Evolutionary conservation across 2,888 invertebrate genomes (phyloP).

Genomic region (Scrobipalpa costella): DNA sequence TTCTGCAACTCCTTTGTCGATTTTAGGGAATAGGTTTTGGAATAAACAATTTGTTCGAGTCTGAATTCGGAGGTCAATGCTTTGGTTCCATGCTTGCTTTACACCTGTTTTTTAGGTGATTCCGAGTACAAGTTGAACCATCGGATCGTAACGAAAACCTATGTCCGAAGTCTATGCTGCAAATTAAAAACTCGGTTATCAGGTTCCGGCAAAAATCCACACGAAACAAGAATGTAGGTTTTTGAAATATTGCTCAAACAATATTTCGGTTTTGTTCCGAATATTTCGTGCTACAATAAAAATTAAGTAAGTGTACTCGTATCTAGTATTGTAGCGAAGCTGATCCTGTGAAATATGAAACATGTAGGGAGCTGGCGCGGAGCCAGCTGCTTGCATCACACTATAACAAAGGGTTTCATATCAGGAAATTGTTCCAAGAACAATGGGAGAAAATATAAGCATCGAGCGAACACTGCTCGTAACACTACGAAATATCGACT

Average conservation of each 20-base stretch:
- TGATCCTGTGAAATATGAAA: conserved; percentile 77
- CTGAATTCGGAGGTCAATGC: no score
- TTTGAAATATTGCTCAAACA: not conserved
- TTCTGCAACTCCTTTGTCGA: no score
- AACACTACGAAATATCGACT: conserved; percentile 42
- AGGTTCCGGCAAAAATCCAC: no score
- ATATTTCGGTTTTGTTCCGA: conserved; percentile 1
- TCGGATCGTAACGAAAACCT: no score
- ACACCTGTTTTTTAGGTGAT: no score
- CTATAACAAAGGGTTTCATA: conserved; percentile 74
- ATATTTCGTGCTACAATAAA: conserved; percentile 31
- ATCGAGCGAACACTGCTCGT: conserved; percentile 38
- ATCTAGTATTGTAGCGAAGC: conserved; percentile 58
- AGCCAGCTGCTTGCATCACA: conserved; percentile 73
- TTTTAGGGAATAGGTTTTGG: no score
- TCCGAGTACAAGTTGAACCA: no score
- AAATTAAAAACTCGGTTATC: no score
- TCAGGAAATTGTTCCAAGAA: conserved; percentile 73
- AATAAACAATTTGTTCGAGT: no score
- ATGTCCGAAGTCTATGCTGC: no score
- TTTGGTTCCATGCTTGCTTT: no score
- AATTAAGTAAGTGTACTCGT: conserved; percentile 50
- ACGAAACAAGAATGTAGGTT: no score
- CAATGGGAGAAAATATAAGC: conserved; percentile 66
- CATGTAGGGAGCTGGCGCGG: conserved; percentile 67